These are phyloP conservation scores for Mechanitis mazaeus DNA, from an alignment of 2,888 invertebrate species.

Conservation along the genomic window DNA sequence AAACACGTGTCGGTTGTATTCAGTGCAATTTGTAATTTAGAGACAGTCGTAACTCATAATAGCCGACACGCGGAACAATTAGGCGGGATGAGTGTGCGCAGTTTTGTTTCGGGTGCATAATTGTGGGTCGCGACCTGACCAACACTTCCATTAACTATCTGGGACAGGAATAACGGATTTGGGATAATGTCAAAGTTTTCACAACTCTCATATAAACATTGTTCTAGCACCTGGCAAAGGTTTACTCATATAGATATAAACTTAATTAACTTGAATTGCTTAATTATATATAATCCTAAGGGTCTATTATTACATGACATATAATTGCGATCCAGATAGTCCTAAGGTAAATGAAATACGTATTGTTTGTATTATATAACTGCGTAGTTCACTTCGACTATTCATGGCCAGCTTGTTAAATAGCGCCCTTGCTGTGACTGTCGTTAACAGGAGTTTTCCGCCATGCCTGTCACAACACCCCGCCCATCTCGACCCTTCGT, in stretches of 20 bases:
- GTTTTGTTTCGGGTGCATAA: constrained; percentile 68
- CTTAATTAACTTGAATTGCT: too few species aligned
- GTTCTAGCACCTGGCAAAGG: too few species aligned
- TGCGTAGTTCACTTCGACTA: too few species aligned
- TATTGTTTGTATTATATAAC: too few species aligned
- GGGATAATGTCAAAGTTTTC: too few species aligned
- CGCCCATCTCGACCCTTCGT: constrained; percentile 45
- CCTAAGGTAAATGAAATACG: too few species aligned
- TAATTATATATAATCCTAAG: too few species aligned
- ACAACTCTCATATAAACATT: too few species aligned
- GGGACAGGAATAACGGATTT: constrained; percentile 27
- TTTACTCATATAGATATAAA: too few species aligned
- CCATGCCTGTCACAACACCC: constrained; percentile 63
- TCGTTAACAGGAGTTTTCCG: constrained; percentile 37
- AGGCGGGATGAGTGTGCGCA: constrained; percentile 45
- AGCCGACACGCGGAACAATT: constrained; percentile 41
- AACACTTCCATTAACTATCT: constrained; percentile 46
- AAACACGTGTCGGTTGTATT: too few species aligned
- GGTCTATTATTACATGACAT: too few species aligned
- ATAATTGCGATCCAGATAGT: too few species aligned
- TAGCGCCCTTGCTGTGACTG: constrained; percentile 8
- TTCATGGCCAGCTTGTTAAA: not conserved
- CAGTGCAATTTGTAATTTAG: not conserved
- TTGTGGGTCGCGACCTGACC: constrained; percentile 64
- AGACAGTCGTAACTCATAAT: constrained; percentile 5